Evolutionary conservation across 2,113 vertebrate genomes (phyloP).

Genomic region (Dipodomys ordii): DNA sequence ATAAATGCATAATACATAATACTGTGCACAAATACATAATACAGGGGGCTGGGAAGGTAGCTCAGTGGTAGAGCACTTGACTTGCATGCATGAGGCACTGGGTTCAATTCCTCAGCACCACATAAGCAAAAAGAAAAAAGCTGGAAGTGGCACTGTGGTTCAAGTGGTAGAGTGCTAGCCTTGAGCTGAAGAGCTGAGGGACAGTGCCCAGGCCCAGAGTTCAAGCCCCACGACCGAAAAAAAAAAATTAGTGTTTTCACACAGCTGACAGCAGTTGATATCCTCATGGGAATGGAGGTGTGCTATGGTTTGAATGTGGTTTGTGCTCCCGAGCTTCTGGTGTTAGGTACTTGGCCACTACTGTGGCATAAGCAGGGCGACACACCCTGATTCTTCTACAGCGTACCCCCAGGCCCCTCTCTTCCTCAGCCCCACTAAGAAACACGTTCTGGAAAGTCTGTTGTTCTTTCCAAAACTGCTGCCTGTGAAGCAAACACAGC

Average conservation of each 20-base stretch:
- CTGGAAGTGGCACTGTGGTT: too few species aligned
- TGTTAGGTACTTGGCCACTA: background rate
- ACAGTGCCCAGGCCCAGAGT: too few species aligned
- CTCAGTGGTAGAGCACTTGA: too few species aligned
- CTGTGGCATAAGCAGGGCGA: background rate
- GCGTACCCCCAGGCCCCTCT: background rate
- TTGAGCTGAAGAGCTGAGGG: too few species aligned
- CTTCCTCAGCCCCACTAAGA: background rate
- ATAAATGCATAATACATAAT: too few species aligned
- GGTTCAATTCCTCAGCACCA: too few species aligned
- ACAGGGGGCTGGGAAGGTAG: too few species aligned
- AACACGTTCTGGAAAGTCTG: background rate
- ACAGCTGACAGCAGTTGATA: background rate
- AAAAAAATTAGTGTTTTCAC: background rate
- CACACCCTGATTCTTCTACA: fast-evolving
- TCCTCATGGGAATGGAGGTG: background rate
- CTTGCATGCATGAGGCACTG: too few species aligned
- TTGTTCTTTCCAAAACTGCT: background rate
- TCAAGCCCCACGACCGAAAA: too few species aligned
- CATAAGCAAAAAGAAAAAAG: too few species aligned
- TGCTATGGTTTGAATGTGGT: background rate
- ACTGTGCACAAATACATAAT: too few species aligned
- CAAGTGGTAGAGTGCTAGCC: too few species aligned
- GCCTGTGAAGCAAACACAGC: background rate
- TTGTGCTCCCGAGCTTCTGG: background rate